Evolutionary conservation across 2,797 vertebrate genomes (phyloP), one percentile per base, ranked within the genome.

Genomic region (Odontamblyopus lacepedii): DNA sequence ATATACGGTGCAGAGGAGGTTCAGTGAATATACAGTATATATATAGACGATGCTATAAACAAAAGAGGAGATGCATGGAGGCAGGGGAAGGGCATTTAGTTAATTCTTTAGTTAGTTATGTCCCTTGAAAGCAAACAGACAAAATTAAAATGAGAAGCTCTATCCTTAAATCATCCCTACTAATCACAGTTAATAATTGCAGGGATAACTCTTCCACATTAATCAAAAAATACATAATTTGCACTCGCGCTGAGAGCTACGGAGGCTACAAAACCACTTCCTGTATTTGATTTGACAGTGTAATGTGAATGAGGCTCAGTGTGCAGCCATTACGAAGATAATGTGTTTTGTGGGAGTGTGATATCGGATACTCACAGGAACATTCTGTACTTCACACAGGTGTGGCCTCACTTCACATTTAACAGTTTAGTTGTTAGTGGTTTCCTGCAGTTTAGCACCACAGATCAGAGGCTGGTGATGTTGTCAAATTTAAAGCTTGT

Each of bases 251-350:
- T 67, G 32, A 56, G 56, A 57, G 53, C 67, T 26, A 13, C 18
- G 3, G 67, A 51, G 30, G 50, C 50, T 8, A 11, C 51, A 15
- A 3, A 13, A 68, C 9, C 67, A 26, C 51, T 68, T 67, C 65
- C 65, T 68, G 67, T 38, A 68, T 68, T 38, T 0, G 51, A 56
- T 68, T 56, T 68, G 51, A 68, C 67, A 68, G 23, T 26, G n/a
- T 57, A 56, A 68, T 56, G 66, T 67, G 50, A 55, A 67, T 53
- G 30, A 57, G 51, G 30, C 66, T 56, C 30, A 3, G n/a, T 68
- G 48, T 55, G 9, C 38, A 26, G 32, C 67, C 67, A 35, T 57
- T 56, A 68, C 30, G 9, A 57, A 19, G 19, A 35, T 68, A 68
- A 67, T 41, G 65, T 32, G 50, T 53, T 55, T 66, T 51, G 64